Evolutionary conservation across 2,113 vertebrate species (phyloP).

Genomic region (Lethenteron reissneri): DNA sequence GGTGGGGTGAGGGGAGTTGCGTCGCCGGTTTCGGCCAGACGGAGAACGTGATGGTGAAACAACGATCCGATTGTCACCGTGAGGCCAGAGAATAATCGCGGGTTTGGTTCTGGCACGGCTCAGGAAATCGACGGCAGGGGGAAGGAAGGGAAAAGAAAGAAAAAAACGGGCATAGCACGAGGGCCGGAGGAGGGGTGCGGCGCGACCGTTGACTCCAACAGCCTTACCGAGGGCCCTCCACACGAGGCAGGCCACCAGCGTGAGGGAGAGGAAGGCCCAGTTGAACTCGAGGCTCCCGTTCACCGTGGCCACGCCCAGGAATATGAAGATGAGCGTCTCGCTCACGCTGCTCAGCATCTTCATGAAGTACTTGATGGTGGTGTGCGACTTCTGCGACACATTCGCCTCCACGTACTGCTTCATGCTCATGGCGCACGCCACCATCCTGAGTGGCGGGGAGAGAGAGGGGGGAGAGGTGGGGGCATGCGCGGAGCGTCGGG

Average conservation of each 20-base stretch:
- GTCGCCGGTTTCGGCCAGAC: too few relatives aligned
- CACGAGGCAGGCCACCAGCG: slow-evolving; percentile 36
- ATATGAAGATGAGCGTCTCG: slow-evolving; percentile 92
- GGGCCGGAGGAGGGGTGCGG: too few relatives aligned
- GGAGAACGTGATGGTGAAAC: too few relatives aligned
- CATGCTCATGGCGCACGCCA: slow-evolving; percentile 77
- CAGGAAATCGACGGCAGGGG: too few relatives aligned
- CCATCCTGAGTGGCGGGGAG: slow-evolving; percentile 32
- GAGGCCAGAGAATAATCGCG: too few relatives aligned
- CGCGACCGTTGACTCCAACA: too few relatives aligned
- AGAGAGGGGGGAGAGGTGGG: neutral
- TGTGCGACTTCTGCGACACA: slow-evolving; percentile 88
- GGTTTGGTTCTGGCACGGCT: too few relatives aligned
- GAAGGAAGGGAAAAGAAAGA: too few relatives aligned
- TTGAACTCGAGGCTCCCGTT: slow-evolving; percentile 51
- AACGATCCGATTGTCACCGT: too few relatives aligned
- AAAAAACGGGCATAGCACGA: too few relatives aligned
- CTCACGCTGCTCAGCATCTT: slow-evolving; percentile 85
- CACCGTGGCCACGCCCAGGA: slow-evolving; percentile 76
- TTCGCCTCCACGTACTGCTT: slow-evolving; percentile 96
- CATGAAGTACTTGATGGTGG: slow-evolving; percentile 89
- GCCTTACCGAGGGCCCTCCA: slow-evolving; percentile 36
- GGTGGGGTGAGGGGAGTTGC: too few relatives aligned
- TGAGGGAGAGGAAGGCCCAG: slow-evolving; percentile 42
- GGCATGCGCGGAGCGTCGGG: too few relatives aligned